Percentiles rank a stretch among this genome's conserved stretches.
phyloP scores from a whole-genome alignment of 2,888 invertebrate species.

The Pegoplata infirma region DNA sequence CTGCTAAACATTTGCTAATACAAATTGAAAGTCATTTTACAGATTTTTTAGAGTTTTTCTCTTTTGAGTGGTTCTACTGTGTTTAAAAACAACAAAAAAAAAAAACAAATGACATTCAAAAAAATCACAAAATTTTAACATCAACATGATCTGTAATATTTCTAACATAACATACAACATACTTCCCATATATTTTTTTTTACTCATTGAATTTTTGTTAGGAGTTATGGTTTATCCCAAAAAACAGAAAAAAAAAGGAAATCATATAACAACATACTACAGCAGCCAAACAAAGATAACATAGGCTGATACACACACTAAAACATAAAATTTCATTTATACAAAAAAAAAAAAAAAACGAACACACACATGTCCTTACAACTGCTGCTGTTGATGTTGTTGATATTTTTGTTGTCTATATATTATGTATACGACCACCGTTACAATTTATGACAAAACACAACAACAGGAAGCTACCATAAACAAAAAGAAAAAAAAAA shows the following conservation, averaged over 20 bases:
- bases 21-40: too few species aligned
- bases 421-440: conserved; percentile 44
- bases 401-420: conserved; percentile 25
- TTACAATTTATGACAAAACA: conserved; percentile 61
- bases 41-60: too few species aligned
- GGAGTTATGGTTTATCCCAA: not conserved
- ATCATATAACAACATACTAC: conserved; percentile 23
- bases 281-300: conserved; percentile 31
- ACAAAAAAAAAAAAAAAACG: too few species aligned
- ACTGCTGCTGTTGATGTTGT: conserved; percentile 1
- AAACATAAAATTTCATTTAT: too few species aligned
- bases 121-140: too few species aligned
- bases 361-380: not conserved
- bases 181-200: too few species aligned
- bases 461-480: conserved; percentile 57
- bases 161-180: too few species aligned
- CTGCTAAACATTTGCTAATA: too few species aligned
- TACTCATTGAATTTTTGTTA: not conserved
- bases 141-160: not conserved
- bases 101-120: too few species aligned
- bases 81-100: too few species aligned
- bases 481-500: conserved; percentile 42
- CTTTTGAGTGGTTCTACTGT: too few species aligned
- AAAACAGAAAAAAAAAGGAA: not conserved
- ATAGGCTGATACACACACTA: conserved; percentile 21